Percentiles rank a stretch among this genome's conserved stretches.
Evolutionary conservation across 2,888 invertebrate species (phyloP).

Genomic region (Phyllotreta cruciferae): DNA sequence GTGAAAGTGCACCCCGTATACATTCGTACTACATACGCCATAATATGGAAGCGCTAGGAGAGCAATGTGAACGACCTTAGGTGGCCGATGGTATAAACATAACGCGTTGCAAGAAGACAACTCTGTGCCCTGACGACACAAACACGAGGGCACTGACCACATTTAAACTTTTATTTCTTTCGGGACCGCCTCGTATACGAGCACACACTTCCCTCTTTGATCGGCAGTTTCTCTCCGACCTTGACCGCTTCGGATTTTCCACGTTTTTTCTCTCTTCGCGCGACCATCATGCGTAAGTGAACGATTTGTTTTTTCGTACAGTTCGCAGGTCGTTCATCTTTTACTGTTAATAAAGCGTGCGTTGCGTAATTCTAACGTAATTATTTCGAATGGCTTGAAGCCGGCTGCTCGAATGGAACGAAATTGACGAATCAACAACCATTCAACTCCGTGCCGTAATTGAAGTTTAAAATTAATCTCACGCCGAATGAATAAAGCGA

Average conservation of each 20-base stretch:
- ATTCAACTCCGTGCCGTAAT: too few relatives aligned
- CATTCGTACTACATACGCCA: slow-evolving; percentile 33
- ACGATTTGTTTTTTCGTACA: background rate
- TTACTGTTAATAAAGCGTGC: too few relatives aligned
- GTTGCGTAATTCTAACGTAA: too few relatives aligned
- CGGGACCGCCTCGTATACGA: slow-evolving; percentile 26
- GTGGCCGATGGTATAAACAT: slow-evolving; percentile 39
- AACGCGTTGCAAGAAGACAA: slow-evolving; percentile 30
- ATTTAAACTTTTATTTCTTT: slow-evolving; percentile 37
- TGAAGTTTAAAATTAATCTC: too few relatives aligned
- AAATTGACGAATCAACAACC: too few relatives aligned
- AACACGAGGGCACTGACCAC: slow-evolving; percentile 37
- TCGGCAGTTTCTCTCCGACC: slow-evolving; percentile 1
- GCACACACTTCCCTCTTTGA: slow-evolving; percentile 4
- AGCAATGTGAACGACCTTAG: slow-evolving; percentile 44
- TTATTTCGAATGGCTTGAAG: too few relatives aligned
- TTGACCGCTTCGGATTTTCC: background rate
- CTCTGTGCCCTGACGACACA: slow-evolving; percentile 20
- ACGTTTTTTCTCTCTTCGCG: slow-evolving; percentile 1
- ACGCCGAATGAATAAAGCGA: too few relatives aligned
- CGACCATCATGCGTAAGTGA: slow-evolving; percentile 5
- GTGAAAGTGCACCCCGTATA: slow-evolving; percentile 42
- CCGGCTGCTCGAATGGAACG: too few relatives aligned
- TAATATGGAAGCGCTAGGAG: slow-evolving; percentile 43
- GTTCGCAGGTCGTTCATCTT: slow-evolving; percentile 12